Evolutionary conservation across 1,140 invertebrate genomes (phyloP), one percentile per base, ranked within the genome.

Genomic region (Procambarus virginalis): DNA sequence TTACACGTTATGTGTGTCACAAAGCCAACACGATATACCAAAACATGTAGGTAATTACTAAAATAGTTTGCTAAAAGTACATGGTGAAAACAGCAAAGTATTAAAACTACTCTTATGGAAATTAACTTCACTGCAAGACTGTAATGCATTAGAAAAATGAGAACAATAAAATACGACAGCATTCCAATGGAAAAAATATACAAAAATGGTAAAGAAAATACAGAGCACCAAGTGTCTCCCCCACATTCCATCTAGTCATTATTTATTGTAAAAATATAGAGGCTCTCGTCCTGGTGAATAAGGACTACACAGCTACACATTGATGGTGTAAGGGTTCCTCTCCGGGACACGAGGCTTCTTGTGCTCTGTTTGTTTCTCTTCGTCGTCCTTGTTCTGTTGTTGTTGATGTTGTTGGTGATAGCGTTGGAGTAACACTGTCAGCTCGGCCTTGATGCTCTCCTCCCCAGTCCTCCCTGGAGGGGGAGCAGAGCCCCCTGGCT

Each of bases 281-380:
- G 12, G 75, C 48, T 77, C 45, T 77, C 22, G 45, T 77, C n/a
- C 12, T 17, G 17, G 10, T 17, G 4, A 4, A 10, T 58, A 68
- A 10, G 8, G 22, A 9, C 22, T 9, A 78, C 46, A 78, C 6
- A 5, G 45, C 73, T 84, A 84, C 5, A 84, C 83, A 76, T 84
- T 84, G 20, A 84, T 84, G 34, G 83, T 84, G 70, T 84, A 84
- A n/a, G 83, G 83, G 17, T 84, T 84, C 46, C 51, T 75, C 34
- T 84, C 83, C 4, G 83, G 68, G 22, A 68, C 2, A 2, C 70
- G 68, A 14, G 49, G 48, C 12, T 84, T 84, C 64, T 22, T 48
- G 51, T 75, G 48, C 17, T 75, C 46, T 12, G 8, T 5, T 6
- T 20, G 68, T 20, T 48, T 49, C 46, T n/a, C 73, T 6, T 76